These are phyloP conservation scores for Magallana nippona DNA, from an alignment of 2,888 invertebrate genomes.

Conservation along the genomic window DNA sequence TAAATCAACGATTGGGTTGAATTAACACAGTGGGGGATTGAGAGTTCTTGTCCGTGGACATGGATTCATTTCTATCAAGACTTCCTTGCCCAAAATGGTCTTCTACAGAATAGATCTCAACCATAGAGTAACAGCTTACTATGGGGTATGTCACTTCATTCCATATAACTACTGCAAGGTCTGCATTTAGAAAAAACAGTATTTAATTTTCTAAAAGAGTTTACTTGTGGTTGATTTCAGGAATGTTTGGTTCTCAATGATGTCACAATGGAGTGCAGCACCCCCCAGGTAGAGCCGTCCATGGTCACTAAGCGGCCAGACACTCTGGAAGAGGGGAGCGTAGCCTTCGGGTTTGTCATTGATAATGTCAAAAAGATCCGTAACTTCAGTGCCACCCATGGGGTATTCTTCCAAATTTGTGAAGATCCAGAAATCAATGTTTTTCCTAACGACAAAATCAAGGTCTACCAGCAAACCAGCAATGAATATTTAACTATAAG, in stretches of 20 bases:
- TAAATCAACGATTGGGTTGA: neutral
- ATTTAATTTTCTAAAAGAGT: too few species aligned
- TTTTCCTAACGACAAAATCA: conserved; percentile 89
- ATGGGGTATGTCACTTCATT: neutral
- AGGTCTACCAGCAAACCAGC: conserved; percentile 93
- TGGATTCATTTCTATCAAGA: conserved; percentile 93
- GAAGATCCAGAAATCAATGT: conserved; percentile 94
- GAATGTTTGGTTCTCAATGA: conserved; percentile 26
- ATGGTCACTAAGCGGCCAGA: conserved; percentile 39
- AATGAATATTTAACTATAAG: conserved; percentile 94
- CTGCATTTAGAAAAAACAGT: too few species aligned
- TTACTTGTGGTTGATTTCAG: neutral
- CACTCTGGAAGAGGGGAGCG: conserved; percentile 58
- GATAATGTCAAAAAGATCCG: conserved; percentile 88
- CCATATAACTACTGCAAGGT: too few species aligned
- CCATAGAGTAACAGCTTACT: conserved; percentile 81
- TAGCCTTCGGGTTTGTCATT: conserved; percentile 97
- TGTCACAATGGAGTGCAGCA: conserved; percentile 52
- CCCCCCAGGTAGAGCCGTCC: conserved; percentile 56
- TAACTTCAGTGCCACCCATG: conserved; percentile 64
- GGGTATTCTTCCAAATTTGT: conserved; percentile 87
- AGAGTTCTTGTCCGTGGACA: conserved; percentile 95
- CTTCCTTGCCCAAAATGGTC: conserved; percentile 90
- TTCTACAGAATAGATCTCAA: conserved; percentile 88
- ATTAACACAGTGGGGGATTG: conserved; percentile 87